Conservation (phyloP, 2,888 invertebrate genomes). For the Candidula unifasciata region DNA sequence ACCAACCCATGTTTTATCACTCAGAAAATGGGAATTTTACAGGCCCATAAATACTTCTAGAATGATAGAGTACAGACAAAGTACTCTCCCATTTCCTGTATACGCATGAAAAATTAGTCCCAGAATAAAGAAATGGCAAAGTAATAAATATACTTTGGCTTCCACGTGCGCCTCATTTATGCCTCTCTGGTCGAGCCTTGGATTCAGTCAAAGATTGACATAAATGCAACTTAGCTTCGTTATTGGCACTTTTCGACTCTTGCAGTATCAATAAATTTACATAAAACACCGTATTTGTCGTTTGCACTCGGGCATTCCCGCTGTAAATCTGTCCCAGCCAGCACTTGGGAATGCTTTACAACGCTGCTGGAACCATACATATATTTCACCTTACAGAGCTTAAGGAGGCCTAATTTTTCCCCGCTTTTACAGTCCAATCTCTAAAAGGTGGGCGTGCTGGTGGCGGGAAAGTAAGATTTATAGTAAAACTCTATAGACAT, state of each 20-base stretch:
- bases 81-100: slow-evolving; percentile 21
- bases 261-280: slow-evolving; percentile 21
- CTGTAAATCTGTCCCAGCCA: slow-evolving; percentile 23
- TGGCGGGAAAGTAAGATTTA: too few species aligned
- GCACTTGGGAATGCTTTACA: slow-evolving; percentile 21
- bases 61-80: background rate
- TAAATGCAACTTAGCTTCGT: slow-evolving; percentile 34
- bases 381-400: background rate
- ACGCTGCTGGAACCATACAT: background rate
- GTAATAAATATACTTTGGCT: slow-evolving; percentile 13
- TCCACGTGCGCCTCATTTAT: slow-evolving; percentile 23
- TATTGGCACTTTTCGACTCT: slow-evolving; percentile 27
- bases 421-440: background rate
- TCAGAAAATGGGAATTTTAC: background rate
- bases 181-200: background rate
- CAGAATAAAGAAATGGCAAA: slow-evolving; percentile 16
- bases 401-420: background rate
- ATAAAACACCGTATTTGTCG: slow-evolving; percentile 19
- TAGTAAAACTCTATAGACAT: too few species aligned
- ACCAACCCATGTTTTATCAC: too few species aligned
- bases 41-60: background rate
- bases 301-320: slow-evolving; percentile 35
- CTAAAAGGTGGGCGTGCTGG: too few species aligned
- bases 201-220: slow-evolving; percentile 6
- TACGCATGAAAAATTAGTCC: slow-evolving; percentile 30